A percentile compares a stretch with the other conserved stretches of the same genome.
These are phyloP conservation scores for Linnaemya vulpina DNA, from an alignment of 2,888 invertebrate genomes.

Conservation along the genomic window DNA sequence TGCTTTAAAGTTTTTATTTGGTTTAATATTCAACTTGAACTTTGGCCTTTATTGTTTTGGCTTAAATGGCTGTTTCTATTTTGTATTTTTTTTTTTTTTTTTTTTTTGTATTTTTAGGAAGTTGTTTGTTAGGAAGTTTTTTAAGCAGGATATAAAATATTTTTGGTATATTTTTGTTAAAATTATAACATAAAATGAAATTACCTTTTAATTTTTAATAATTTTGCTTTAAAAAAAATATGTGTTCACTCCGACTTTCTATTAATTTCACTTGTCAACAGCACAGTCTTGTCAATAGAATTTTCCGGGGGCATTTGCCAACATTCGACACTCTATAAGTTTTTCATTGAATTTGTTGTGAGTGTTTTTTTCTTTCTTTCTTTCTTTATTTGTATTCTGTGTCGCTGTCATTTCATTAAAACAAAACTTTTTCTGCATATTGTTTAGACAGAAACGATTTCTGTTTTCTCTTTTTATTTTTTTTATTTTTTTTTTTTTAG, in stretches of 20 bases:
- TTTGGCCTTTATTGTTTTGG: slow-evolving; percentile 45
- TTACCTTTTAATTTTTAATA: no score
- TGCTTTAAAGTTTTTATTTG: slow-evolving; percentile 19
- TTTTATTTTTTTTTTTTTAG: not conserved
- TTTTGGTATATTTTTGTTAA: not conserved
- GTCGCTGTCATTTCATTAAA: slow-evolving; percentile 38
- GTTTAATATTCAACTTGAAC: slow-evolving; percentile 67
- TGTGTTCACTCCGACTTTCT: not conserved
- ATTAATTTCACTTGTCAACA: slow-evolving; percentile 30
- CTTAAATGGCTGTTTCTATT: slow-evolving; percentile 10
- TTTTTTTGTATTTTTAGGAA: slow-evolving; percentile 3
- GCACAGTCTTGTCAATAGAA: not conserved
- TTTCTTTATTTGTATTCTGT: slow-evolving; percentile 8
- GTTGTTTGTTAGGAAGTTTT: not conserved
- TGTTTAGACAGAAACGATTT: slow-evolving; percentile 33
- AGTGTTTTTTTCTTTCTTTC: not conserved
- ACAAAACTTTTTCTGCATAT: slow-evolving; percentile 41
- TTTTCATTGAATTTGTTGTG: slow-evolving; percentile 22
- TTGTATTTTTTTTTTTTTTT: no score
- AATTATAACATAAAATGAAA: not conserved
- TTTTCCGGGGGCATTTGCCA: slow-evolving; percentile 3
- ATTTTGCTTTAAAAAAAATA: no score
- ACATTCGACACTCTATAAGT: slow-evolving; percentile 9
- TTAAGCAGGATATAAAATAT: not conserved
- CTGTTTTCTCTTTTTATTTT: slow-evolving; percentile 31